Base-by-base conservation (phyloP, 2,113 vertebrate species). In the Vireo altiloquus region DNA sequence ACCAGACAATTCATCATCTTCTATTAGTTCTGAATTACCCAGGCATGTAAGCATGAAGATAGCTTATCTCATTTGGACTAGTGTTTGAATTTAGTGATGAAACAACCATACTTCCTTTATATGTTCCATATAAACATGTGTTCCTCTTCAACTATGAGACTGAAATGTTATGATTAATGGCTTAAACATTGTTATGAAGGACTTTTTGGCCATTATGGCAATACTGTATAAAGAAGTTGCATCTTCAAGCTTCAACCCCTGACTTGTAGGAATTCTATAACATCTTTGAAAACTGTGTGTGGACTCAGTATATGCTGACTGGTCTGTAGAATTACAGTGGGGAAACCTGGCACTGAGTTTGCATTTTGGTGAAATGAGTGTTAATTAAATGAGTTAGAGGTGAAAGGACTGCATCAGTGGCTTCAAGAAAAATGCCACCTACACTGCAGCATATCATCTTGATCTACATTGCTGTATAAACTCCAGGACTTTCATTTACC, bases 1-100 rank as follows among this genome's bases (percentile, higher is more conserved):
- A 44, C 49, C 30, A 60, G 56, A 46, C 7, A 94, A 80, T 95
- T 94, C 49, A 81, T 92, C 63, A 82, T 72, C 65, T 86, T 47
- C 60, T 78, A 47, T 79, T 46, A 91, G 33, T 71, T 89, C 71
- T 95, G 82, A 92, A 94, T 86, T 86, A 90, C 35, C 18, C n/a
- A 56, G 31, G 13, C 11, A 65, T 61, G 42, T 47, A 90, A 87
- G 37, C 44, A 84, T 90, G 59, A 46, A 89, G 82, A 94, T 7
- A 18, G 72, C 31, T 96, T 87, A 37, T 54, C 49, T 87, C 16
- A 24, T 84, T 71, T 82, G 39, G 35, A 63, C 25, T 42, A 46
- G 6, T 35, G 12, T 65, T 81, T 65, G n/a, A 74, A 72, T 87
- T 63, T 46, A 49, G 30, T 18, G 33, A 20, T 69, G 64, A 87